Base-by-base conservation (phyloP, 1,140 invertebrate species). In the Hypsibius dujardini region DNA sequence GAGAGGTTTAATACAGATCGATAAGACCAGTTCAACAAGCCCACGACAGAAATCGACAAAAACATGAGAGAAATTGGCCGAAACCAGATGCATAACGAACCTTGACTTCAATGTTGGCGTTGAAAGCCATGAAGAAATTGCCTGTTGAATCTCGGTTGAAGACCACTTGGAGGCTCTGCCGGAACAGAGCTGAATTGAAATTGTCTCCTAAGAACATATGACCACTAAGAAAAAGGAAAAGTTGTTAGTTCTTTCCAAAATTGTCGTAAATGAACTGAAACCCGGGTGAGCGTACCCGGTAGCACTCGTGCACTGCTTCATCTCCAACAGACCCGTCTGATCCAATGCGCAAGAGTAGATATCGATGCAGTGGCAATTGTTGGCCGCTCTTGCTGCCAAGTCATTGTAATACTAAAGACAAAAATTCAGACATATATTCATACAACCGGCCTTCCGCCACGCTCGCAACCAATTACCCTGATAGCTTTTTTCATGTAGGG, bases 141-240 rank as follows among this genome's bases (percentile, higher is more conserved):
- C 86, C 86, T 76, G 92, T 89, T n/a, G 85, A 82, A 81, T 98
- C 93, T 75, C 92, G 90, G 2, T 88, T 84, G 79, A 99, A 98
- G 0, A 98, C 93, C 73, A 94, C 84, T 80, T 97, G 92, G 84
- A 97, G 98, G 69, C 94, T 96, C 82, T 98, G 95, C 79, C 97
- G 98, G 80, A 98, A 99, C 0, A 99, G 82, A 0, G 92, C 92
- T 0, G 95, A 98, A 81, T 97, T 95, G 78, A 99, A 99, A 0
- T 94, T 96, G 80, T 99, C 96, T 28, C 93, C 95, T 90, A 99
- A 95, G 12, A 99, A 92, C 89, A 98, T 96, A 77, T 98, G 92
- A 12, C 96, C 95, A 67, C 90, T 89, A 1, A 71, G 76, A 72
- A 73, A 72, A 75, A 71, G 45, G 47, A 74, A 73, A 72, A 47